Evolutionary conservation across 30 jellyfish, hydroid and myxozoan genomes (phyloP).

Genomic region (Mastigias papua): DNA sequence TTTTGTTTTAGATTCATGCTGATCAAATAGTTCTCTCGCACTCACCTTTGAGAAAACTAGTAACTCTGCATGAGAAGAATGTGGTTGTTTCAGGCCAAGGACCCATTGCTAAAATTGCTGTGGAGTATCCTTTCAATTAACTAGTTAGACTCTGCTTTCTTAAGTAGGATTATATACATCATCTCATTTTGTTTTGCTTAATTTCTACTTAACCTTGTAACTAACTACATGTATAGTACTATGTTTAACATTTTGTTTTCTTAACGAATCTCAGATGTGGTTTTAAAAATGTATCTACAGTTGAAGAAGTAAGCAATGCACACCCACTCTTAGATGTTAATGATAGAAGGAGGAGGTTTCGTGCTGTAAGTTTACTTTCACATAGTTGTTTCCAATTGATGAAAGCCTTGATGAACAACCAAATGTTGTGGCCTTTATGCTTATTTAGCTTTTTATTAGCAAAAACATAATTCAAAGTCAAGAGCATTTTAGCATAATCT

Average conservation of each 20-base stretch:
- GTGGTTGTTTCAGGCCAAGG: constrained; percentile 99
- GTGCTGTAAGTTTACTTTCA: constrained; percentile 50
- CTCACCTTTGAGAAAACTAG: constrained; percentile 86
- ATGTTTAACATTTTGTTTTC: not conserved
- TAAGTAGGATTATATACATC: too few species aligned
- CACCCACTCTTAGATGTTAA: constrained; percentile 88
- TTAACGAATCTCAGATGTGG: constrained; percentile 85
- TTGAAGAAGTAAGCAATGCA: constrained; percentile 75
- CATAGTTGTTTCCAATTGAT: not conserved
- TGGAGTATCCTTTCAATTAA: constrained; percentile 72
- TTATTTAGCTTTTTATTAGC: too few species aligned
- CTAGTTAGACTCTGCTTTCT: too few species aligned
- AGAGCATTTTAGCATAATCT: too few species aligned
- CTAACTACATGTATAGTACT: not conserved
- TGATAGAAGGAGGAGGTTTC: constrained; percentile 86
- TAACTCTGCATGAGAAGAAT: constrained; percentile 83
- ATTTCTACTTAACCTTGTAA: not conserved
- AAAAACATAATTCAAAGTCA: too few species aligned
- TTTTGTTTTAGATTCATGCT: constrained; percentile 64
- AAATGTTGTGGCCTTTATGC: too few species aligned
- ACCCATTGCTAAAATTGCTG: constrained; percentile 87
- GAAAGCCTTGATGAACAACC: too few species aligned
- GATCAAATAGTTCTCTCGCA: constrained; percentile 93
- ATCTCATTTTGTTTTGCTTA: too few species aligned
- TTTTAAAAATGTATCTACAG: constrained; percentile 80